phyloP scores from a whole-genome alignment of 2,888 invertebrate species.

The Drosophila melanosoma region DNA sequence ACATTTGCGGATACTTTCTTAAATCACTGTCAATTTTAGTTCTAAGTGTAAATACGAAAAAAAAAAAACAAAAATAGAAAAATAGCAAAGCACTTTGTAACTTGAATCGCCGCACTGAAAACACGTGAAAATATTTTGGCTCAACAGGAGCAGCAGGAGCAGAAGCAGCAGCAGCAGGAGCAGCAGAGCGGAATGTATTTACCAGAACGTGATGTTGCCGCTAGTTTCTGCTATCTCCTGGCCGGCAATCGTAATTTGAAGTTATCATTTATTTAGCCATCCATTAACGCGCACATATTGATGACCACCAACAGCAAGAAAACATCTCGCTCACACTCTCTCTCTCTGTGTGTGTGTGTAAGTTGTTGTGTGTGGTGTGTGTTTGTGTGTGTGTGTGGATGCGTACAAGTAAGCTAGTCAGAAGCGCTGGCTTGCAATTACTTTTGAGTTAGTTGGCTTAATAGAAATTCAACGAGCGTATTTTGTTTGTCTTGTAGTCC shows the following conservation, averaged over 20 bases:
- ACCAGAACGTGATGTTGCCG: slow-evolving; percentile 64
- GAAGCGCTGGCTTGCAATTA: slow-evolving; percentile 66
- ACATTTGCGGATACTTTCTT: neutral
- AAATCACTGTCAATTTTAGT: neutral
- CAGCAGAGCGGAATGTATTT: slow-evolving; percentile 74
- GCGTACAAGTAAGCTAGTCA: slow-evolving; percentile 57
- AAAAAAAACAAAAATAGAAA: neutral
- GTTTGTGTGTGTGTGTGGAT: neutral
- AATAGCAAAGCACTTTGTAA: slow-evolving; percentile 42
- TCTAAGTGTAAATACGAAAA: slow-evolving; percentile 5
- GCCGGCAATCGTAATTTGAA: slow-evolving; percentile 76
- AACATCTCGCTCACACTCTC: neutral
- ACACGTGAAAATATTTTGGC: slow-evolving; percentile 78
- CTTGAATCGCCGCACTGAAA: slow-evolving; percentile 42
- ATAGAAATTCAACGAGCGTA: slow-evolving; percentile 77
- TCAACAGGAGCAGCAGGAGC: slow-evolving; percentile 56
- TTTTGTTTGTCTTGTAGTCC: slow-evolving; percentile 72
- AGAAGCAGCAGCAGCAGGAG: slow-evolving; percentile 22
- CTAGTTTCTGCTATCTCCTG: slow-evolving; percentile 16
- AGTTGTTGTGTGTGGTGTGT: neutral
- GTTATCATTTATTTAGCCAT: slow-evolving; percentile 79
- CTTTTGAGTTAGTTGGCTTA: slow-evolving; percentile 79
- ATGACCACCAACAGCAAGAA: slow-evolving; percentile 46
- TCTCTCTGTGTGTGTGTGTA: neutral
- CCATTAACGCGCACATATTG: slow-evolving; percentile 80